A percentile compares a stretch with the other conserved stretches of the same genome.
phyloP scores from a whole-genome alignment of 92 coral and sea anemone species.

The Bergia sp. region DNA sequence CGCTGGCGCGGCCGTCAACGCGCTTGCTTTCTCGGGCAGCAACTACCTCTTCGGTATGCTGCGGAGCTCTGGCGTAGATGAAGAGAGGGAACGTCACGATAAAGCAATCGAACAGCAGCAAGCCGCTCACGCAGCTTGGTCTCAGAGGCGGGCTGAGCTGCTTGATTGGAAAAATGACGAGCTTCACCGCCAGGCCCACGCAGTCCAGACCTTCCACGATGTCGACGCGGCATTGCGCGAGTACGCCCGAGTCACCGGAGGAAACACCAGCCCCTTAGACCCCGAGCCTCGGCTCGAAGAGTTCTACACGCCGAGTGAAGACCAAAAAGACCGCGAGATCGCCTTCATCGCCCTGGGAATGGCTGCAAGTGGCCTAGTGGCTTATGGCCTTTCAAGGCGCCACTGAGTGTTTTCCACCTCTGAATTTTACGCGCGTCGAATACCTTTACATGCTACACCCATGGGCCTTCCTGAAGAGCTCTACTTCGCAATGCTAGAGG shows the following conservation, averaged over 20 bases:
- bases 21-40: conserved; percentile 23
- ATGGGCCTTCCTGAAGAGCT: background rate
- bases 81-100: conserved; percentile 43
- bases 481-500: background rate
- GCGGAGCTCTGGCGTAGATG: conserved; percentile 15
- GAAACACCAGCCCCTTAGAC: no score
- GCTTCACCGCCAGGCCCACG: conserved; percentile 22
- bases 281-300: background rate
- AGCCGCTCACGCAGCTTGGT: conserved; percentile 21
- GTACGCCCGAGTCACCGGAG: background rate
- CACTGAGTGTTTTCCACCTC: background rate
- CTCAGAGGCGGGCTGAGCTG: conserved; percentile 9
- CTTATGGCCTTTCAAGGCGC: background rate
- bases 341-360: background rate
- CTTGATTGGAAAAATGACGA: conserved; percentile 16
- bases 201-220: conserved; percentile 23
- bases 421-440: no score
- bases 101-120: conserved; percentile 21
- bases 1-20: conserved; percentile 28
- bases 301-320: background rate
- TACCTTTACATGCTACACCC: background rate
- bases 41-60: background rate
- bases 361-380: conserved; percentile 17
- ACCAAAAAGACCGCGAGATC: background rate
- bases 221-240: background rate